These are phyloP conservation scores for Umimayanthus kanabou DNA, from an alignment of 92 coral and sea anemone species.

Conservation along the genomic window DNA sequence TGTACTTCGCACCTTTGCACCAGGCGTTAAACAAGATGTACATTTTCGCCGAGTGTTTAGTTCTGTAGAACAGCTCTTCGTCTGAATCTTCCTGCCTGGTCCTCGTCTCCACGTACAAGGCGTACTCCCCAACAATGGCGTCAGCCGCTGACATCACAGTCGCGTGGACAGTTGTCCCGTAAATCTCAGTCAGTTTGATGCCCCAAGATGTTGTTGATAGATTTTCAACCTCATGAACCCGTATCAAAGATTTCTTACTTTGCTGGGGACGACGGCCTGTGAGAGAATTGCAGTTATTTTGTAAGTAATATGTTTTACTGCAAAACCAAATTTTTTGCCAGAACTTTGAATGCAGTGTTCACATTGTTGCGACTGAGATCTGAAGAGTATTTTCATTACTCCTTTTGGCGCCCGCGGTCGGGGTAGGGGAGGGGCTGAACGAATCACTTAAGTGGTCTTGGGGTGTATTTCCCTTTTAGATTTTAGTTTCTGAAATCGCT, in stretches of 20 bases:
- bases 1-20: constrained; percentile 67
- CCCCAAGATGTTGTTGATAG: constrained; percentile 60
- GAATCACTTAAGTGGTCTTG: no score
- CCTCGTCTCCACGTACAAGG: constrained; percentile 66
- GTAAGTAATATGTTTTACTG: no score
- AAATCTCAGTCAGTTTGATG: constrained; percentile 35
- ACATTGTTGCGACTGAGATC: no score
- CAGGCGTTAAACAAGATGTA: constrained; percentile 74
- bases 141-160: constrained; percentile 64
- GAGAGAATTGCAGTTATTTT: background rate
- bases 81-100: constrained; percentile 42
- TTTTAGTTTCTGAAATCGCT: no score
- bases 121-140: constrained; percentile 72
- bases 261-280: constrained; percentile 69
- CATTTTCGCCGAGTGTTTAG: constrained; percentile 48
- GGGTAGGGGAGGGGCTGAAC: no score
- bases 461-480: no score
- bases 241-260: constrained; percentile 70
- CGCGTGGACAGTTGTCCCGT: constrained; percentile 52
- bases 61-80: constrained; percentile 50
- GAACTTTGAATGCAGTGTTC: no score
- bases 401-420: no score
- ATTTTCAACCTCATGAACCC: constrained; percentile 46
- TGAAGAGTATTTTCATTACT: no score
- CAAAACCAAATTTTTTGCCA: no score